phyloP scores from a whole-genome alignment of 37 sponge, comb jelly and placozoan genomes.

The Axinella damicornis region DNA sequence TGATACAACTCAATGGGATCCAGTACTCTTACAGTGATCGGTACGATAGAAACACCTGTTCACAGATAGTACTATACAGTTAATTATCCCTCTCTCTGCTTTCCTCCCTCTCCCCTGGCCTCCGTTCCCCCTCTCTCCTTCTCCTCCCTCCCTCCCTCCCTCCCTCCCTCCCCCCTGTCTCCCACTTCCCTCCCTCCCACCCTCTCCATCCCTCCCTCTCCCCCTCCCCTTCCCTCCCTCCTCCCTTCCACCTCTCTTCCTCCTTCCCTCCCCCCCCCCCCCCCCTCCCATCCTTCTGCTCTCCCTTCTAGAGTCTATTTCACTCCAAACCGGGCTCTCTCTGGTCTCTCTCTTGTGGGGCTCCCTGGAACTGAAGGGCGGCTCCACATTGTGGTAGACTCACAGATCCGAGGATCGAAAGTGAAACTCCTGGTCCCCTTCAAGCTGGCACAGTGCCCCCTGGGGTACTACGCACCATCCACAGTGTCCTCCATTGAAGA shows the following conservation, averaged over 20 bases:
- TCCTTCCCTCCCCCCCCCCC: no score
- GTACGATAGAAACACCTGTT: no score
- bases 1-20: conserved; percentile 73
- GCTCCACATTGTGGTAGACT: conserved; percentile 41
- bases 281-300: no score
- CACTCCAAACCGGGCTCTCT: conserved; percentile 77
- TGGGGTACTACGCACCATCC: conserved; percentile 71
- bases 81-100: no score
- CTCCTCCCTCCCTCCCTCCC: background rate
- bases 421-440: conserved; percentile 69
- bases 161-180: background rate
- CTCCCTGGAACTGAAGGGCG: conserved; percentile 67
- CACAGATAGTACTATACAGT: no score
- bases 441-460: conserved; percentile 76
- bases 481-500: conserved; percentile 34
- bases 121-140: background rate
- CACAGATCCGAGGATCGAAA: conserved; percentile 54
- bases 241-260: background rate
- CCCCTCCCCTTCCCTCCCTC: no score
- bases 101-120: background rate
- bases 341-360: conserved; percentile 77
- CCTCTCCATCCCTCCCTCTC: no score
- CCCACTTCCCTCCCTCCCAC: background rate
- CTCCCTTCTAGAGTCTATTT: conserved; percentile 52
- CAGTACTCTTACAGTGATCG: conserved; percentile 65